A percentile compares a stretch with the other conserved stretches of the same genome.
phyloP scores from a whole-genome alignment of 2,797 vertebrate genomes.

The Sebastes matsubarae region DNA sequence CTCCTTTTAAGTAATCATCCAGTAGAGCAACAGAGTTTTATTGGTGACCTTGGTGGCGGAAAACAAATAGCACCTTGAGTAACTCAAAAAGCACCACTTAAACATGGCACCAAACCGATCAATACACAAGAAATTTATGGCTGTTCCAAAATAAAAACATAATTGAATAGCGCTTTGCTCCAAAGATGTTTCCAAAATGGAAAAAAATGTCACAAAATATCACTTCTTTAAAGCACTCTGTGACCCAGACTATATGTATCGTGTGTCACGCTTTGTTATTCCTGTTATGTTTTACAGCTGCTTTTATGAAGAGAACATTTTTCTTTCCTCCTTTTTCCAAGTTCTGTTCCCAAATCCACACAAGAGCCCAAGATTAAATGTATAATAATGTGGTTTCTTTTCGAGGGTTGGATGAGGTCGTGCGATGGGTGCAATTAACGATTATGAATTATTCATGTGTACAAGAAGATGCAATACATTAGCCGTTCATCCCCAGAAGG shows the following conservation, averaged over 20 bases:
- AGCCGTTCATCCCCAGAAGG: constrained; percentile 49
- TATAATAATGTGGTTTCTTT: constrained; percentile 11
- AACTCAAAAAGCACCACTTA: neutral
- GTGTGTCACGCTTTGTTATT: neutral
- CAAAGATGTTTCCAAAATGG: neutral
- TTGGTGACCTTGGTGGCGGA: neutral
- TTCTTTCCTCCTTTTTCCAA: neutral
- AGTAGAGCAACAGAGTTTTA: neutral
- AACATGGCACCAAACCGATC: neutral
- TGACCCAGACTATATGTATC: neutral
- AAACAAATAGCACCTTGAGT: neutral
- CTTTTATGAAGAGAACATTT: neutral
- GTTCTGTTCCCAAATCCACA: neutral
- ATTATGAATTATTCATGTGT: constrained; percentile 67
- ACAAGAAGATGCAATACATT: constrained; percentile 59
- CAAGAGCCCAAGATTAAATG: constrained; percentile 3
- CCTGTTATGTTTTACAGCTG: neutral
- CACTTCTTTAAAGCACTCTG: neutral
- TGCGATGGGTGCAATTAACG: constrained; percentile 57
- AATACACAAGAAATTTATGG: neutral
- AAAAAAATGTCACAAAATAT: neutral
- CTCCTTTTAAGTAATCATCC: neutral
- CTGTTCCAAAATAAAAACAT: neutral
- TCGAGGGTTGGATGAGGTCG: constrained; percentile 17
- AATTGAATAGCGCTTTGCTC: neutral